phyloP scores from a whole-genome alignment of 2,797 vertebrate species.

The Micropoecilia bifurca region DNA sequence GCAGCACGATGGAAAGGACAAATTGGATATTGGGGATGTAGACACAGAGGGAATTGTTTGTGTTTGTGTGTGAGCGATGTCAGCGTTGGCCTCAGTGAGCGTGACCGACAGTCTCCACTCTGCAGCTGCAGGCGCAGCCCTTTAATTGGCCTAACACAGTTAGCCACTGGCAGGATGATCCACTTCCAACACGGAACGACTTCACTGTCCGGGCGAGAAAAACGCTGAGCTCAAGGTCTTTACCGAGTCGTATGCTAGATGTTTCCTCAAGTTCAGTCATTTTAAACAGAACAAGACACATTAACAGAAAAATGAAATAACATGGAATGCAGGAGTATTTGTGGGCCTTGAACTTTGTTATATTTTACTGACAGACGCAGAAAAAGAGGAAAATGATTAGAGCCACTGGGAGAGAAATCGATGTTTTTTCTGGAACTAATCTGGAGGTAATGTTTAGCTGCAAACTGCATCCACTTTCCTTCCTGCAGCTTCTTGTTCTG shows the following conservation, averaged over 20 bases:
- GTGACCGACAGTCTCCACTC: slow-evolving; percentile 61
- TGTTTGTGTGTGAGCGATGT: slow-evolving; percentile 14
- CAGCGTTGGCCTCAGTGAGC: slow-evolving; percentile 30
- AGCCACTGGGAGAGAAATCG: neutral
- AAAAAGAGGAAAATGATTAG: neutral
- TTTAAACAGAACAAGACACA: neutral
- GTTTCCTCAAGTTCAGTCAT: neutral
- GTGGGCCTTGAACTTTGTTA: neutral
- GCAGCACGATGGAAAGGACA: slow-evolving; percentile 1
- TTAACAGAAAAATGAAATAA: neutral
- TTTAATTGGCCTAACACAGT: slow-evolving; percentile 43
- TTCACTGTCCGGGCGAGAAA: slow-evolving; percentile 9
- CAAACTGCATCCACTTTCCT: neutral
- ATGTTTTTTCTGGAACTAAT: neutral
- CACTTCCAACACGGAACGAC: slow-evolving; percentile 22
- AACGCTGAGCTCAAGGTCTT: slow-evolving; percentile 6
- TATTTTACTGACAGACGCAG: neutral
- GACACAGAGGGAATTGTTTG: slow-evolving; percentile 18
- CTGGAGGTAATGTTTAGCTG: neutral
- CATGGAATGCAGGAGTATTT: neutral
- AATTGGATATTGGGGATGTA: slow-evolving; percentile 9
- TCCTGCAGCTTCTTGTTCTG: neutral
- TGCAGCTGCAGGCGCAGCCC: slow-evolving; percentile 17
- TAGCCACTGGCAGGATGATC: slow-evolving; percentile 23
- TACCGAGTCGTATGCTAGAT: slow-evolving; percentile 7